phyloP scores from a whole-genome alignment of 1,140 invertebrate genomes.

The Triops cancriformis region DNA sequence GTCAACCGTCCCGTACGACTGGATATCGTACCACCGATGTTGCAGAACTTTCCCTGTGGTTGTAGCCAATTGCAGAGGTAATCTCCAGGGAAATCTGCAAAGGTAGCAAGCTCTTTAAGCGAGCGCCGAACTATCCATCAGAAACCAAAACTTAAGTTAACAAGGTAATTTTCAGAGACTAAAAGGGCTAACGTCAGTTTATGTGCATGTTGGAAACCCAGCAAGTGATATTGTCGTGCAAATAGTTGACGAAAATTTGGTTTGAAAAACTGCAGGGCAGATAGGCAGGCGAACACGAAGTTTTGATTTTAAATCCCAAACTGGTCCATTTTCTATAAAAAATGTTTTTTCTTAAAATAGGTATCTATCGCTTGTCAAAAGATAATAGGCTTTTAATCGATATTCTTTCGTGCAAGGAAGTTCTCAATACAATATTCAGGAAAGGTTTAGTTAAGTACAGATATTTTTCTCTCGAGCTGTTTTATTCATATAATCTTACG shows the following conservation, averaged over 20 bases:
- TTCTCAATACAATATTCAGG: too few relatives aligned
- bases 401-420: too few relatives aligned
- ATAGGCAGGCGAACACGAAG: too few relatives aligned
- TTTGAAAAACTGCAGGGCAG: too few relatives aligned
- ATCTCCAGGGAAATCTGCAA: conserved; percentile 13
- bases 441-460: too few relatives aligned
- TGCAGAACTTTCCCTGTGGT: background rate
- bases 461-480: too few relatives aligned
- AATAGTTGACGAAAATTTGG: background rate
- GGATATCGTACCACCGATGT: background rate
- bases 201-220: background rate
- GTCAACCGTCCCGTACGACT: background rate
- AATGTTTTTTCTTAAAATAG: too few relatives aligned
- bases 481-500: too few relatives aligned
- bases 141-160: background rate
- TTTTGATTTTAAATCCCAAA: too few relatives aligned
- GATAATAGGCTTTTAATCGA: too few relatives aligned
- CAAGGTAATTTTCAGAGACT: background rate
- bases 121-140: background rate
- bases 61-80: background rate
- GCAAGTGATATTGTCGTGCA: background rate
- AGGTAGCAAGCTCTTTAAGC: background rate
- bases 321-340: too few relatives aligned
- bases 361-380: too few relatives aligned
- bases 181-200: background rate